These are phyloP conservation scores for Monopis laevigella DNA, from an alignment of 2,888 invertebrate genomes.

Conservation along the genomic window DNA sequence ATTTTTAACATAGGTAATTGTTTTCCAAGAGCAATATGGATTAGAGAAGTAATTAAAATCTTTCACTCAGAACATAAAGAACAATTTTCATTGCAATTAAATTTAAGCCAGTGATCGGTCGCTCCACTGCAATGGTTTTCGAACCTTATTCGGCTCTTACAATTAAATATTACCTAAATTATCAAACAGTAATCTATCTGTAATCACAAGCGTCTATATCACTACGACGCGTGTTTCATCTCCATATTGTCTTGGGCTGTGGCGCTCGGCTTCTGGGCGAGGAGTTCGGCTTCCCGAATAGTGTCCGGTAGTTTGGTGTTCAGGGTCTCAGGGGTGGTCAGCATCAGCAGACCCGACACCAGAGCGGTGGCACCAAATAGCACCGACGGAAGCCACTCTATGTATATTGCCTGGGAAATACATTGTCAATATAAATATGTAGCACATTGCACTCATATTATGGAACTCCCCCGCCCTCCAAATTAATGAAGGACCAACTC, in stretches of 20 bases:
- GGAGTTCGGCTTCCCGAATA: slow-evolving; percentile 65
- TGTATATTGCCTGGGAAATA: slow-evolving; percentile 58
- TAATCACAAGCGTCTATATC: not conserved
- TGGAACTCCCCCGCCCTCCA: not conserved
- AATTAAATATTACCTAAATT: no score
- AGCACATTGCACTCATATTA: not conserved
- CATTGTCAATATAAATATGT: not conserved
- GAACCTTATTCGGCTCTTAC: no score
- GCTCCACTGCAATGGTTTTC: no score
- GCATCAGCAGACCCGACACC: slow-evolving; percentile 62
- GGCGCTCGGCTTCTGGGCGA: slow-evolving; percentile 22
- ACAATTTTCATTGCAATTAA: no score
- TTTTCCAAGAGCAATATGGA: no score
- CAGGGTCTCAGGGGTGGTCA: slow-evolving; percentile 72
- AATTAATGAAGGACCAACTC: no score
- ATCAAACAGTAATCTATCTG: not conserved
- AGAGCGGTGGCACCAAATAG: slow-evolving; percentile 67
- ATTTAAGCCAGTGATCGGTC: no score
- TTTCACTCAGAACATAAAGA: no score
- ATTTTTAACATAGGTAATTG: no score
- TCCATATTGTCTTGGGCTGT: no score
- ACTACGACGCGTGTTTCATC: not conserved
- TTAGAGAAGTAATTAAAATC: no score
- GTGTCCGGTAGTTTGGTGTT: slow-evolving; percentile 69
- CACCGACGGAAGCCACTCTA: slow-evolving; percentile 64